phyloP scores from a whole-genome alignment of 2,113 vertebrate species.

The Chaetops frenatus region DNA sequence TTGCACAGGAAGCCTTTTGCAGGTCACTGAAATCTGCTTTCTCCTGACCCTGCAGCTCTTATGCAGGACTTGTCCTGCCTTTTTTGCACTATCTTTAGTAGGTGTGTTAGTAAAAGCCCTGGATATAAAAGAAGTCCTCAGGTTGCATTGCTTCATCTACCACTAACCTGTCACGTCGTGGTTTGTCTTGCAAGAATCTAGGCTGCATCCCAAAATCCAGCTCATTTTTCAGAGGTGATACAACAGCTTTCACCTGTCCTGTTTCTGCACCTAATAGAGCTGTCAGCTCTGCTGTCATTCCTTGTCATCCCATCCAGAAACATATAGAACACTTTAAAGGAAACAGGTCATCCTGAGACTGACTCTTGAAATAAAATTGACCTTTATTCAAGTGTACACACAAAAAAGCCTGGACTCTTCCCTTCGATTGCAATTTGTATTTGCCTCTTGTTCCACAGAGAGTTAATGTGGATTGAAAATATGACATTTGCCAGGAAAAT shows the following conservation, averaged over 20 bases:
- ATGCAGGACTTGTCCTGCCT: not conserved
- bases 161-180: not conserved
- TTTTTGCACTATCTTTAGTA: not conserved
- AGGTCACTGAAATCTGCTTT: not conserved
- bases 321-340: constrained; percentile 29
- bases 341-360: not conserved
- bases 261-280: constrained; percentile 62
- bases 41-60: not conserved
- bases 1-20: not conserved
- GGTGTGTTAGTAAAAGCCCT: not conserved
- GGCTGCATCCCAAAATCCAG: constrained; percentile 29
- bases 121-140: not conserved
- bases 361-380: not conserved
- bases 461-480: not conserved
- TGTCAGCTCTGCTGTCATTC: constrained; percentile 58
- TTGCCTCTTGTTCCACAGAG: not conserved
- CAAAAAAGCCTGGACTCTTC: not conserved
- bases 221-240: constrained; percentile 58
- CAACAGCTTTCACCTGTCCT: not conserved
- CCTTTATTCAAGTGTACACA: not conserved
- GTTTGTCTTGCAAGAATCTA: constrained; percentile 38
- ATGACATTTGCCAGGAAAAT: not conserved
- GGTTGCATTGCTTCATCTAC: not conserved
- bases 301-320: constrained; percentile 5
- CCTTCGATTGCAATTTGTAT: not conserved